A percentile compares a stretch with the other conserved stretches of the same genome.
These are phyloP conservation scores for Timema cristinae DNA, from an alignment of 2,888 invertebrate species.

Conservation along the genomic window DNA sequence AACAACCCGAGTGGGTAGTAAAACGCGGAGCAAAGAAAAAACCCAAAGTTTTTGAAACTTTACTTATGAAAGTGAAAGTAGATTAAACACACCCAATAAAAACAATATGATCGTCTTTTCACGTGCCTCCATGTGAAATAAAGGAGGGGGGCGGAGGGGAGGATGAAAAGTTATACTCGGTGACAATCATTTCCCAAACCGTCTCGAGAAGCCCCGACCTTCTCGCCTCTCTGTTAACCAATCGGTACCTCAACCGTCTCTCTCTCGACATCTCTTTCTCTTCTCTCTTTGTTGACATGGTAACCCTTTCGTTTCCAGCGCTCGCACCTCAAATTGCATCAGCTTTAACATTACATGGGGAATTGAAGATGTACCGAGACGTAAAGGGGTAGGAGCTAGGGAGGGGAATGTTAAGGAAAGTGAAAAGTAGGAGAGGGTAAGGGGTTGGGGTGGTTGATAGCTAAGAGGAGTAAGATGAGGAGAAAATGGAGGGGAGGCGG, in stretches of 20 bases:
- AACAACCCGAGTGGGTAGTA: too few relatives aligned
- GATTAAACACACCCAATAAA: too few relatives aligned
- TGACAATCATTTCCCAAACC: too few relatives aligned
- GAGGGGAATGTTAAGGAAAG: not conserved
- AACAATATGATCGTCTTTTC: too few relatives aligned
- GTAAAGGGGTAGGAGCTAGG: conserved; percentile 40
- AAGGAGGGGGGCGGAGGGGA: too few relatives aligned
- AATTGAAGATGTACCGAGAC: conserved; percentile 51
- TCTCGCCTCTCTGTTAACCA: not conserved
- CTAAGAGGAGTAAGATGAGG: not conserved
- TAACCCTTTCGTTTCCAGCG: conserved; percentile 30
- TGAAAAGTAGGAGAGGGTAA: conserved; percentile 4
- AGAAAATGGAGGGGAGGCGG: not conserved
- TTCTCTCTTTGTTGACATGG: conserved; percentile 29
- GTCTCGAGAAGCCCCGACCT: too few relatives aligned
- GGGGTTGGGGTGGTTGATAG: not conserved
- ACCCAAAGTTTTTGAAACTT: too few relatives aligned
- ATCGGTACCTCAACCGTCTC: not conserved
- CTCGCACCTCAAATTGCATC: conserved; percentile 48
- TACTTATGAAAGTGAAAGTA: too few relatives aligned
- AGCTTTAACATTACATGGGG: conserved; percentile 53
- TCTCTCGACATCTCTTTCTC: not conserved
- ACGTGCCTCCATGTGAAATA: too few relatives aligned
- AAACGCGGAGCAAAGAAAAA: too few relatives aligned
- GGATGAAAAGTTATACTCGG: too few relatives aligned